phyloP scores from a whole-genome alignment of 2,113 vertebrate species.

The Xyrauchen texanus region DNA sequence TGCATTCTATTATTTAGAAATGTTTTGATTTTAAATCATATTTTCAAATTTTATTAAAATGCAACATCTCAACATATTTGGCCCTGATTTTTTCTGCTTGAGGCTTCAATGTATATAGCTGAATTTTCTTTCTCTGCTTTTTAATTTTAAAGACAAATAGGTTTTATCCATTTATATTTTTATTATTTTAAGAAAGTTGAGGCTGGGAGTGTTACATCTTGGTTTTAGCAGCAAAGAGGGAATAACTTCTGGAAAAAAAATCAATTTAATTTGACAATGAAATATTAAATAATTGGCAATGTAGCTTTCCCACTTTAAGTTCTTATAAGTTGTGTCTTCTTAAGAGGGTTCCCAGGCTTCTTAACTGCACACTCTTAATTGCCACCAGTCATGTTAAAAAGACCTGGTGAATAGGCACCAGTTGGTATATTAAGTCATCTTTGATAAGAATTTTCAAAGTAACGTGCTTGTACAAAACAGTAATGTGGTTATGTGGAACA shows the following conservation, averaged over 20 bases:
- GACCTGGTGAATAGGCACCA: constrained; percentile 15
- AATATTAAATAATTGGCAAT: constrained; percentile 51
- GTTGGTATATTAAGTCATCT: constrained; percentile 32
- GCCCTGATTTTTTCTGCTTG: constrained; percentile 20
- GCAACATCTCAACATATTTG: constrained; percentile 21
- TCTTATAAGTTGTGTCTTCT: constrained; percentile 47
- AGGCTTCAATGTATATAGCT: not conserved
- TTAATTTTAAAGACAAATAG: constrained; percentile 15
- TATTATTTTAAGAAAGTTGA: constrained; percentile 1
- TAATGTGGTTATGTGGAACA: not conserved
- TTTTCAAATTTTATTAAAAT: constrained; percentile 5
- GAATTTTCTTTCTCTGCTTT: not conserved
- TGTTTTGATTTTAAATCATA: not conserved
- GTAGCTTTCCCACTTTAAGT: constrained; percentile 41
- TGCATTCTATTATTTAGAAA: not conserved
- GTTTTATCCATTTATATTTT: constrained; percentile 12
- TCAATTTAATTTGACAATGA: constrained; percentile 46
- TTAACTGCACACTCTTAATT: constrained; percentile 46
- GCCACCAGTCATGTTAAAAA: constrained; percentile 32
- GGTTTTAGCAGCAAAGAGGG: constrained; percentile 20
- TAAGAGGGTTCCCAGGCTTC: constrained; percentile 36
- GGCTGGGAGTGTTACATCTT: constrained; percentile 16
- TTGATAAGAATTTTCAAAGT: constrained; percentile 25
- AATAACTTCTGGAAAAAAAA: constrained; percentile 30
- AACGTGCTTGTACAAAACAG: no score